Evolutionary conservation across 2,888 invertebrate genomes (phyloP), one percentile per base, ranked within the genome.

Genomic region (Drosophila kuntzei): DNA sequence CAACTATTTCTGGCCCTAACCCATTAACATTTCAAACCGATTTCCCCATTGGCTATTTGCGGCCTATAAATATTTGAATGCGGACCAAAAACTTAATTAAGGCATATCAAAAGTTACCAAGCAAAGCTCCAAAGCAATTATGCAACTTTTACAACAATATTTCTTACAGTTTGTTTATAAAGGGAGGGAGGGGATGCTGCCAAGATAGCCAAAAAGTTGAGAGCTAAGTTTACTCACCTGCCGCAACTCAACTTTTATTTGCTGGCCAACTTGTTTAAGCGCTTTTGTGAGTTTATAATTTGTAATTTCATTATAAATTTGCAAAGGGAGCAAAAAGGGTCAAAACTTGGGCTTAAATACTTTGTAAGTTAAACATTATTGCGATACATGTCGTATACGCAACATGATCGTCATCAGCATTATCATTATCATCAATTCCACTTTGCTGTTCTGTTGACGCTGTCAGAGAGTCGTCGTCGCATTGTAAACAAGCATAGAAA

Each of bases 171-270:
- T 60, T 71, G 64, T 58, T 63, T 59, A 59, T 51, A 34, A 25
- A 32, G 36, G 16, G 3, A 16, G 22, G 9, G n/a, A n/a, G n/a
- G 16, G 18, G 20, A 7, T 12, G 11, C 25, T 29, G 39, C 20
- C 16, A 22, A 44, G 47, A 59, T 44, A 50, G 50, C 47, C 60
- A 34, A 70, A 60, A 79, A 74, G 68, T 76, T 76, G 57, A 51
- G 64, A 65, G 50, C 63, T 51, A 54, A 77, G 75, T 73, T 85
- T 83, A 84, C 84, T 84, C 83, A 84, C 84, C 84, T 85, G 79
- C 71, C 62, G 49, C 55, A 29, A 25, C 73, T 74, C 55, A 73
- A 76, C 63, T 73, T 65, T 54, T 61, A 58, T 32, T 36, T 47
- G 41, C 43, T 43, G 59, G 34, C 29, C 14, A 73, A 74, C 41